Base-by-base conservation (phyloP, 2,797 vertebrate species). In the Ciconia nigra region DNA sequence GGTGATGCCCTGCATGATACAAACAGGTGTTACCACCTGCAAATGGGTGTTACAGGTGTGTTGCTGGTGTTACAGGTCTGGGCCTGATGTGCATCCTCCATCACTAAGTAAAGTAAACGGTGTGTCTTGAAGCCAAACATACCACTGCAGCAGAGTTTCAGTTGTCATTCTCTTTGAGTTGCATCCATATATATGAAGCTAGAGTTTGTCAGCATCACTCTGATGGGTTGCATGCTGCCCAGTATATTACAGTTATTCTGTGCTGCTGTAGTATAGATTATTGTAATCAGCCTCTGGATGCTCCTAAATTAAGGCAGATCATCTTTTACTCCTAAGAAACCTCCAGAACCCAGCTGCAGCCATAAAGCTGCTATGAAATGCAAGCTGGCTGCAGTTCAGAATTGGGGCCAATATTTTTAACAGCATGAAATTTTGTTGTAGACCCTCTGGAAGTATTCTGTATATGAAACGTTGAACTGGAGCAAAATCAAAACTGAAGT, bases 361-460 rank as follows among this genome's bases (percentile, higher is more conserved):
- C 67, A 65, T 90, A 94, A 91, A 90, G 52, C 83, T 89, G 55
- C 81, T 94, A 59, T 83, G 74, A 61, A 93, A 93, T 57, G 59
- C 83, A 92, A 90, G 47, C 81, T 92, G 94, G 74, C 61, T 62
- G 33, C 35, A 25, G 54, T 44, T 94, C 78, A 94, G 69, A 51
- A 81, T 10, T 44, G 39, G 54, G 81, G 28, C 61, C 65, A 89
- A 33, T 89, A 71, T 78, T 91, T 96, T 93, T 91, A 93, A 92
- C 81, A 92, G 81, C 71, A 31, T 76, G 79, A 95, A 89, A 91
- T 74, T 93, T 91, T 84, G 39, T 90, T 82, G 65, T 44, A 94
- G 83, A 55, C 25, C 37, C 33, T 87, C 55, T 92, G 93, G 74
- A 96, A 91, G 67, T 46, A 81, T 84, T 87, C 33, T 73, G 29